Base-by-base conservation (phyloP, 2,113 vertebrate species). In the Columba livia region DNA sequence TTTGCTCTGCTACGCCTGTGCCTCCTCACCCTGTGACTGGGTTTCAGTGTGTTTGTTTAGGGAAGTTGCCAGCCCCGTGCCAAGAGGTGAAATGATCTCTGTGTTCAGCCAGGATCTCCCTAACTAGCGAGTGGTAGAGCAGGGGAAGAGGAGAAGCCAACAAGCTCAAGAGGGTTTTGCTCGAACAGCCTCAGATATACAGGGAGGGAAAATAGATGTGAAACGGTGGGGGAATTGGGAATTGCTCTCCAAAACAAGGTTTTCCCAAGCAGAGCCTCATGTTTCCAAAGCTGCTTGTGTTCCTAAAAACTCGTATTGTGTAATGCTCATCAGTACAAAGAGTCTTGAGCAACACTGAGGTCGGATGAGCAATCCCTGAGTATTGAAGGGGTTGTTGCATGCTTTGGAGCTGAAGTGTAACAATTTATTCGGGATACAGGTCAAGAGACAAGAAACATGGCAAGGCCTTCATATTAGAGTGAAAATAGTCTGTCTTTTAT, bases 401-500 rank as follows among this genome's bases (percentile, higher is more conserved):
- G 60, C 57, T 72, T 84, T 79, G 53, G 82, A 83, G 69, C 56
- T 88, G 60, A 89, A 61, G 85, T 67, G 73, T 78, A 78, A 53
- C 44, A 47, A 58, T 34, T 51, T 84, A 65, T 40, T 1, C 0
- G 26, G 83, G 89, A 26, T 80, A 74, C 24, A 47, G 86, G 78
- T 95, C 86, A 42, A 82, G 91, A 83, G 79, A 79, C 4, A 11
- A 71, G 70, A 83, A 87, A 81, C 6, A 6, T 77, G 74, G 83
- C 66, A 26, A 50, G 31, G 78, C 89, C 74, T 93, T 82, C 29
- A 5, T 85, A 51, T 69, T 51, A 15, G n/a, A 90, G 85, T 90
- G 82, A 60, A 80, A 86, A 95, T 73, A 75, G 77, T 79, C 67
- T 84, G 28, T 32, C 42, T 96, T 93, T 90, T 57, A 42, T 86